phyloP scores from a whole-genome alignment of 2,888 invertebrate genomes.

The Dicyrtoma fusca region DNA sequence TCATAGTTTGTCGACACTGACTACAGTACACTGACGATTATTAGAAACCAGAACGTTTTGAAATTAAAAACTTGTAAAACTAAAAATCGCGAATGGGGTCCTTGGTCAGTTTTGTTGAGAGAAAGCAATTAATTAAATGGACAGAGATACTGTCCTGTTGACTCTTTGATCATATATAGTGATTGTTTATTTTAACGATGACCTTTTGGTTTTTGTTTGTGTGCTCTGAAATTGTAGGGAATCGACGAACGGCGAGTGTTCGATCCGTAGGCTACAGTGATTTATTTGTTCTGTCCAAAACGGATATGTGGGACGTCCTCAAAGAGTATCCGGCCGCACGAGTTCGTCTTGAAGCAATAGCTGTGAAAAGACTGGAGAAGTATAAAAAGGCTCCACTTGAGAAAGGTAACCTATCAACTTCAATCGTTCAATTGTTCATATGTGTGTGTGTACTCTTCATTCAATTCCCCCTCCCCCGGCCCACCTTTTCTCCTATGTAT shows the following conservation, averaged over 20 bases:
- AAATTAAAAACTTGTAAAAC: too few relatives aligned
- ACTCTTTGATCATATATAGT: not conserved
- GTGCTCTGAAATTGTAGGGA: conserved; percentile 70
- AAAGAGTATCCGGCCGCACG: conserved; percentile 94
- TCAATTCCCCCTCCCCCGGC: not conserved
- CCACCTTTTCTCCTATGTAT: not conserved
- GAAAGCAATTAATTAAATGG: too few relatives aligned
- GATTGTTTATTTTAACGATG: conserved; percentile 5
- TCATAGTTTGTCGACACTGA: too few relatives aligned
- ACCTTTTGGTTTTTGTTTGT: conserved; percentile 10
- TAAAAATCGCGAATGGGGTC: too few relatives aligned
- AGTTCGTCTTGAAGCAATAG: conserved; percentile 93
- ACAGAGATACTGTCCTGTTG: not conserved
- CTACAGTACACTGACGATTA: too few relatives aligned
- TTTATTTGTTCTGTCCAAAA: conserved; percentile 97
- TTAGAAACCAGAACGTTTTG: too few relatives aligned
- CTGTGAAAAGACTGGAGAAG: conserved; percentile 95
- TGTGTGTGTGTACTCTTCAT: conserved; percentile 3
- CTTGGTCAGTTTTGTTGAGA: too few relatives aligned
- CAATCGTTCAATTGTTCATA: not conserved
- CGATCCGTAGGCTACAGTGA: conserved; percentile 98
- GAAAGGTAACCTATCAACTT: conserved; percentile 69
- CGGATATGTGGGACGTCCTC: conserved; percentile 99
- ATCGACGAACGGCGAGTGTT: conserved; percentile 96
- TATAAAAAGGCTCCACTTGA: conserved; percentile 92